Base-by-base conservation (phyloP, 2,888 invertebrate species). In the Latrodectus elegans region DNA sequence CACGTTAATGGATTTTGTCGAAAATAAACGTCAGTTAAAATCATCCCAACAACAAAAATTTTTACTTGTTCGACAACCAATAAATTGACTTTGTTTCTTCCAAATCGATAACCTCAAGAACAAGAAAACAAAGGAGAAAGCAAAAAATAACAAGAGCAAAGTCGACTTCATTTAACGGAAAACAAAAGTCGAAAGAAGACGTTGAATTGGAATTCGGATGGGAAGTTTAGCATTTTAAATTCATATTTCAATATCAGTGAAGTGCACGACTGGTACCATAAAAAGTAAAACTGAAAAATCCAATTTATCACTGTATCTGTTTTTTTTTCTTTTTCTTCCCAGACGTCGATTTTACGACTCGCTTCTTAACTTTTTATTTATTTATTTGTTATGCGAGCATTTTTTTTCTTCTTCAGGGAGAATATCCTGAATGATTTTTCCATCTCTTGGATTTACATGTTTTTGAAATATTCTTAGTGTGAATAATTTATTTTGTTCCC, bases 271-370 rank as follows among this genome's bases (percentile, higher is more conserved):
- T 79, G 4, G n/a, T 15, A 38, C 53, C 11, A 60, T 11, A 70
- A 55, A 79, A 80, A 72, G n/a, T 70, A 64, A 60, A 64, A 15
- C 51, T 65, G 52, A 73, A 81, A 81, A 74, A 81, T 81, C 72
- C 81, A 81, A 81, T 81, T 81, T 73, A 81, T 81, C 81, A 81
- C 73, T 81, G 73, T 53, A 74, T 81, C 73, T 67, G 71, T 72
- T 80, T 60, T 81, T 73, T 52, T 26, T 81, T 38, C 38, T 38
- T 22, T 22, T 38, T 38, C 38, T 67, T 74, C 74, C 51, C 53
- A 73, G 74, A 81, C 73, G 52, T 67, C 73, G 81, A 81, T 81
- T 74, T 65, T 73, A 74, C 60, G 73, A 73, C 53, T 38, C 74
- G 52, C 53, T 67, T 73, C 81, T 81, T 74, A 81, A 73, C 22